Evolutionary conservation across 2,113 vertebrate genomes (phyloP).

Genomic region (Ia io): DNA sequence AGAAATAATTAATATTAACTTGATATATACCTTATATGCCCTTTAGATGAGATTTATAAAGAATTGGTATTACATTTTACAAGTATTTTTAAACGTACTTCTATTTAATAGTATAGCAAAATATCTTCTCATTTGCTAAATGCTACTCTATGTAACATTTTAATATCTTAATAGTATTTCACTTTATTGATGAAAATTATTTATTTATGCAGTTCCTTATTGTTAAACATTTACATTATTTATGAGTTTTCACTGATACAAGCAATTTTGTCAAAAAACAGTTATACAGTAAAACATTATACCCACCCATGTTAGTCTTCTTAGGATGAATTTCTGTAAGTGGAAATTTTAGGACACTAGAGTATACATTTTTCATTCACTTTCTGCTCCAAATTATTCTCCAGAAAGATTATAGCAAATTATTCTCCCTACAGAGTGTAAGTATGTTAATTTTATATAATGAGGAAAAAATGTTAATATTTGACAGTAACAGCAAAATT

Average conservation of each 20-base stretch:
- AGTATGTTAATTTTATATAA: neutral
- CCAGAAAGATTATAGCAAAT: neutral
- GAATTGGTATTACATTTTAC: neutral
- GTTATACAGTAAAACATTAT: neutral
- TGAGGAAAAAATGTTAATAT: neutral
- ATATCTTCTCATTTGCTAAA: neutral
- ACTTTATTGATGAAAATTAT: slow-evolving; percentile 16
- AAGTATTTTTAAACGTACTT: neutral
- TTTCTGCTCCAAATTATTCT: neutral
- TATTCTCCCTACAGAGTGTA: neutral
- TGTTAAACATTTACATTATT: neutral
- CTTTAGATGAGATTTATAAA: slow-evolving; percentile 2
- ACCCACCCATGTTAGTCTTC: neutral
- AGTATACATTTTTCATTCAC: neutral
- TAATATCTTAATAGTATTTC: neutral
- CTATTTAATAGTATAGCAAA: neutral
- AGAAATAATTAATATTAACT: slow-evolving; percentile 3
- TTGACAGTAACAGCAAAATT: neutral
- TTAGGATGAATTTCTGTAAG: neutral
- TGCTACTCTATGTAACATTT: neutral
- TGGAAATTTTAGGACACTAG: neutral
- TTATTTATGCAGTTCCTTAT: neutral
- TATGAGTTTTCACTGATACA: neutral
- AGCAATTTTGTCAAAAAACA: neutral
- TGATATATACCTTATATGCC: neutral